Conservation (phyloP, 2,888 invertebrate species). For the Ommatoiulus sabulosus region DNA sequence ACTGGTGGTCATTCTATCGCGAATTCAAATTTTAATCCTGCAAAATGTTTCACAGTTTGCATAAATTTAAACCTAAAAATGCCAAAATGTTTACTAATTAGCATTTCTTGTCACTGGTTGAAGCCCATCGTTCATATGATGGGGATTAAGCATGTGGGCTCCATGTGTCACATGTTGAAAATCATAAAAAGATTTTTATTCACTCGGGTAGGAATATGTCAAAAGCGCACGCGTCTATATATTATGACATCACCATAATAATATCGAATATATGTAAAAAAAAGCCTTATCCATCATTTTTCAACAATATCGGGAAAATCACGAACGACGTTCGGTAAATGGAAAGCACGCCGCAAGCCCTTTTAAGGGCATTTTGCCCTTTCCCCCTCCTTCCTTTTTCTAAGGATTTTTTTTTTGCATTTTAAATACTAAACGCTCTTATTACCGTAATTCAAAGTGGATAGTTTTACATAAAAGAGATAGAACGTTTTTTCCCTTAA, state of each 20-base stretch:
- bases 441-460: conserved; percentile 40
- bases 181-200: conserved; percentile 34
- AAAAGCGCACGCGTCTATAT: conserved; percentile 49
- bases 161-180: conserved; percentile 12
- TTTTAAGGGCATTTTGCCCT: conserved; percentile 44
- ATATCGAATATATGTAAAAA: conserved; percentile 49
- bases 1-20: too few relatives aligned
- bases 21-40: too few relatives aligned
- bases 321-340: conserved; percentile 17
- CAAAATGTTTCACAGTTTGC: too few relatives aligned
- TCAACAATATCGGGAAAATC: conserved; percentile 50
- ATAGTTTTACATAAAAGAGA: conserved; percentile 48
- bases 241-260: conserved; percentile 51
- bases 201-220: conserved; percentile 8
- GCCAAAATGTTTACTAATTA: neutral
- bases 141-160: conserved; percentile 19
- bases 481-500: conserved; percentile 6
- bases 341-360: conserved; percentile 37
- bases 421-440: conserved; percentile 43
- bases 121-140: neutral
- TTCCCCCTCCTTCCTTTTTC: neutral
- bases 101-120: neutral
- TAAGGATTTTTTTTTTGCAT: conserved; percentile 44
- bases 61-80: too few relatives aligned
- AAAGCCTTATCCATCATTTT: conserved; percentile 52